These are phyloP conservation scores for Patagioenas fasciata DNA, from an alignment of 2,113 vertebrate genomes.

Conservation along the genomic window DNA sequence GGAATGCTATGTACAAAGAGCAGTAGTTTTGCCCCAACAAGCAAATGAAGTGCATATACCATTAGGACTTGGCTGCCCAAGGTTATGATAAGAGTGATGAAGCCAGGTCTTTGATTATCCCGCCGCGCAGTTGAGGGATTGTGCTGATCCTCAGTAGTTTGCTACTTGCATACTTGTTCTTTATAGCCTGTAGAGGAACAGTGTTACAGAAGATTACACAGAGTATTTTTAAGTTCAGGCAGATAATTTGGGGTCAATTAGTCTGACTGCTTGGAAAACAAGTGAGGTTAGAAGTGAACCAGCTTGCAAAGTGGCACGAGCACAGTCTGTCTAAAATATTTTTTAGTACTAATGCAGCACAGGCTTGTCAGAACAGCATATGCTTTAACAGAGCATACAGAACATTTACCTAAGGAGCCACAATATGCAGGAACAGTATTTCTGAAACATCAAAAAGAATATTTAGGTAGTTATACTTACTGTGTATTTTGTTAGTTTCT, in stretches of 20 bases:
- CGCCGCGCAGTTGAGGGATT: conserved; percentile 80
- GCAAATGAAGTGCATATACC: conserved; percentile 2
- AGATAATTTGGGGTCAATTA: background rate
- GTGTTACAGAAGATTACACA: fast-evolving
- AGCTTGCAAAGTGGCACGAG: background rate
- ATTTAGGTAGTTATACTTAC: conserved; percentile 73
- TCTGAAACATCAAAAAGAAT: background rate
- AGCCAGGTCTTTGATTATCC: conserved; percentile 77
- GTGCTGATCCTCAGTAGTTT: conserved; percentile 87
- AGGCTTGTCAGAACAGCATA: background rate
- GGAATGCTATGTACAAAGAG: conserved; percentile 46
- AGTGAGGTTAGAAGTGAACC: background rate
- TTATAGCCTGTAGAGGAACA: conserved; percentile 79
- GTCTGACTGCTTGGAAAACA: background rate
- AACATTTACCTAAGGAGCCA: background rate
- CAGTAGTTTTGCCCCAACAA: background rate
- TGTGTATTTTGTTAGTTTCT: conserved; percentile 81
- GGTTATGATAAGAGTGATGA: conserved; percentile 58
- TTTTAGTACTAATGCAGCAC: background rate
- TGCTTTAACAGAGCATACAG: background rate
- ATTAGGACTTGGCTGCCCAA: background rate
- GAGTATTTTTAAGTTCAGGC: background rate
- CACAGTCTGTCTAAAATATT: background rate
- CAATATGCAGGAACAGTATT: background rate
- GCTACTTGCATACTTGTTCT: conserved; percentile 88